Evolutionary conservation across 2,113 vertebrate genomes (phyloP).

Genomic region (Butorides virescens): DNA sequence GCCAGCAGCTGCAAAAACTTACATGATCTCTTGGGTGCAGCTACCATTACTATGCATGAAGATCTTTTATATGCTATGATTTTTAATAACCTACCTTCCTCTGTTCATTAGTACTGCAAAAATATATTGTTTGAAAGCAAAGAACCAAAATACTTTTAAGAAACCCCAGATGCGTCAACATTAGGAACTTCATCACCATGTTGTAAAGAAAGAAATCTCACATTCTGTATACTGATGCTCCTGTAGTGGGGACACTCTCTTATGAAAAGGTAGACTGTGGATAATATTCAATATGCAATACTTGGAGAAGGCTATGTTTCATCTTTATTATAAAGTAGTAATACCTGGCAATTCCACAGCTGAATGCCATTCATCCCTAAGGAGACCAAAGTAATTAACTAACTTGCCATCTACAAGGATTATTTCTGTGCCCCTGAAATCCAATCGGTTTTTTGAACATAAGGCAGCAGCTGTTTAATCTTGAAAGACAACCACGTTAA

Average conservation of each 20-base stretch:
- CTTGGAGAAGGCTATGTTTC: neutral
- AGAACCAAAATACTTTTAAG: neutral
- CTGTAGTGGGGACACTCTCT: neutral
- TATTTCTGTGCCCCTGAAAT: neutral
- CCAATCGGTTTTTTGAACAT: neutral
- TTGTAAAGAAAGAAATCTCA: neutral
- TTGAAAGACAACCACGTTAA: neutral
- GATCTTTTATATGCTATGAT: neutral
- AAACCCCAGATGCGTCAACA: neutral
- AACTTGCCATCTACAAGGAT: neutral
- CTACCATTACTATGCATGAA: neutral
- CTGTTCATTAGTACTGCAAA: neutral
- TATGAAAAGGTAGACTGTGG: neutral
- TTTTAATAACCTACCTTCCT: neutral
- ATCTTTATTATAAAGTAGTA: neutral
- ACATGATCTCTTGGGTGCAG: neutral
- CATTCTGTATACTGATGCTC: neutral
- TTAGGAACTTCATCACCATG: neutral
- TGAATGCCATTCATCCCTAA: neutral
- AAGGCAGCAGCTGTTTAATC: neutral
- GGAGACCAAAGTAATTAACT: constrained; percentile 15
- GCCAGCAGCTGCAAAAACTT: neutral
- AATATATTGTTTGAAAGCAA: neutral
- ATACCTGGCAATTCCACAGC: neutral
- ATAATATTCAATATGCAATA: neutral